Percentiles rank a stretch among this genome's conserved stretches.
phyloP scores from a whole-genome alignment of 2,888 invertebrate genomes.

The Tipula helvola region DNA sequence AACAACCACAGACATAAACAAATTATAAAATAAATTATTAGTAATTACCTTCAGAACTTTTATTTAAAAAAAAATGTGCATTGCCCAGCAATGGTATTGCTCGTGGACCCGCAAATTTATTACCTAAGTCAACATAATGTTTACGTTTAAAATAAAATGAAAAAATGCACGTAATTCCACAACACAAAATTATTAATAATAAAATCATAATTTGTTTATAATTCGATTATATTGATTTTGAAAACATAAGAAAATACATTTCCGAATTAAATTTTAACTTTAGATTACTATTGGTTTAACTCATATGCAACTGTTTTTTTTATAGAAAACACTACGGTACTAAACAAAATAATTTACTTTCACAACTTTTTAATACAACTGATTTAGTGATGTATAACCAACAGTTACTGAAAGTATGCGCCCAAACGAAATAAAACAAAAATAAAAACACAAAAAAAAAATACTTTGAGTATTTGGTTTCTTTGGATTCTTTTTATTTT shows the following conservation, averaged over 20 bases:
- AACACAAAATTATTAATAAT: background rate
- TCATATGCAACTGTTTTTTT: no score
- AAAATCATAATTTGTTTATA: background rate
- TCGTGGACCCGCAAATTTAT: slow-evolving; percentile 14
- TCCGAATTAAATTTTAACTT: background rate
- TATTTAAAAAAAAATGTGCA: slow-evolving; percentile 10
- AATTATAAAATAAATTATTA: background rate
- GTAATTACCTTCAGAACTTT: slow-evolving; percentile 12
- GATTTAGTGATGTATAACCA: background rate
- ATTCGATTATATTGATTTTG: background rate
- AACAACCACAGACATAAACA: background rate
- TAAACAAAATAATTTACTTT: background rate
- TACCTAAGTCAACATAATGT: slow-evolving; percentile 7
- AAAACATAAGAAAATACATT: background rate
- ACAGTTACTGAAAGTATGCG: background rate
- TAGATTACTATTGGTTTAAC: background rate
- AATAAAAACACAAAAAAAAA: background rate
- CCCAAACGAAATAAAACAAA: background rate
- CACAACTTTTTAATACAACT: background rate
- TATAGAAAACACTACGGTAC: background rate
- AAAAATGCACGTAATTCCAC: background rate
- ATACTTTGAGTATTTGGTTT: background rate
- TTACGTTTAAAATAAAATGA: background rate
- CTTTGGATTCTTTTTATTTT: background rate
- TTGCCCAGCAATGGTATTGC: slow-evolving; percentile 14